Evolutionary conservation across 2,797 vertebrate species (phyloP).

Genomic region (Poeciliopsis presidionis): DNA sequence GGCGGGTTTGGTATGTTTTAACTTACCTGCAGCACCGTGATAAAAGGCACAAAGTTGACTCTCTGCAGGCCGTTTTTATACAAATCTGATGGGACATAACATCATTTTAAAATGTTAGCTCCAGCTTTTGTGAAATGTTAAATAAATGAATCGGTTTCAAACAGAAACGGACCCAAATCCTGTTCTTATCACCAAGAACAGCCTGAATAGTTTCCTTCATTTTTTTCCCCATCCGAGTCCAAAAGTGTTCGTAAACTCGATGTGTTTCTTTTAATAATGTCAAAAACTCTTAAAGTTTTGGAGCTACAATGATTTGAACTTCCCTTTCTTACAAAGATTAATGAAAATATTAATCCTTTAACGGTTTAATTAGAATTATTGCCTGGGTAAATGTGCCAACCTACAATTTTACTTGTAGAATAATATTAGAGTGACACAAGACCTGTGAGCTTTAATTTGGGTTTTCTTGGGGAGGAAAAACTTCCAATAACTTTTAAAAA

Average conservation of each 20-base stretch:
- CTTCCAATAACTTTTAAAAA: background rate
- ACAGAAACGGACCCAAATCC: background rate
- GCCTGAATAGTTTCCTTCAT: no score
- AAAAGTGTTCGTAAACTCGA: no score
- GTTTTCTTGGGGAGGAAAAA: background rate
- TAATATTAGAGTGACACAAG: background rate
- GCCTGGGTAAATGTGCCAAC: background rate
- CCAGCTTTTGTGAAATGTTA: background rate
- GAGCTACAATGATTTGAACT: no score
- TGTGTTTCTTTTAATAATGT: no score
- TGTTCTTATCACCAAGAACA: no score
- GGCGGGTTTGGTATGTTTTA: background rate
- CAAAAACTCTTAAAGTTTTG: no score
- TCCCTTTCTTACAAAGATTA: no score
- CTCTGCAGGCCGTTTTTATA: constrained; percentile 99
- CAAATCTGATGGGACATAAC: constrained; percentile 82
- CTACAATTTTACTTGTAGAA: background rate
- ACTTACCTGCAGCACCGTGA: constrained; percentile 93
- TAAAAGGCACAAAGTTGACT: constrained; percentile 98
- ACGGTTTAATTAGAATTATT: no score
- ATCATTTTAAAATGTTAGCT: background rate
- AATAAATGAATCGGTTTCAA: background rate
- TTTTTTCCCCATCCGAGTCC: no score
- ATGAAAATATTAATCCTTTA: no score
- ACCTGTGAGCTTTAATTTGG: background rate